Evolutionary conservation across 2,888 invertebrate genomes (phyloP), one percentile per base, ranked within the genome.

Genomic region (Melangyna quadrimaculata): DNA sequence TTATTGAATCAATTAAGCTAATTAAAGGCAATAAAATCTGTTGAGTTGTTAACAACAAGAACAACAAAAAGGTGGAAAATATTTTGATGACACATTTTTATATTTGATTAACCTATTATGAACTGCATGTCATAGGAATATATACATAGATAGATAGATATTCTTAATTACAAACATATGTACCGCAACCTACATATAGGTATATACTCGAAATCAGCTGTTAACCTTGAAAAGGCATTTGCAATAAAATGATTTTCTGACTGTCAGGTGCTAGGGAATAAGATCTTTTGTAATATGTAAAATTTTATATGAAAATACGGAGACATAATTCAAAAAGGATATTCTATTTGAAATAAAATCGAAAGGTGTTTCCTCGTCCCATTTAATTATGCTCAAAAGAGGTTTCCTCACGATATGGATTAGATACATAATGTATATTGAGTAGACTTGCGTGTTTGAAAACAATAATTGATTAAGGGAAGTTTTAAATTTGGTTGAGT

Each of bases 331-430:
- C 14, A 24, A 3, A n/a, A 9, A 27, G 27, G 27, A 27, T 14
- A 53, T 3, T 27, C 5, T n/a, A 53, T 9, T 53, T n/a, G 9
- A n/a, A 24, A 22, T 1, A 8, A n/a, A 43, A 29, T 27, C 17
- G 17, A 27, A 43, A 63, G 35, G 43, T 9, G 7, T 9, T 59
- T n/a, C 9, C 7, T 14, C 0, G 8, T 3, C 8, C 40, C 22
- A 59, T 10, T 61, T 45, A 63, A 63, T 29, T 63, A 63, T 10
- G n/a, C 27, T 63, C 12, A n/a, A 63, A 63, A 5, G 29, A 45
- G 29, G 2, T 29, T 63, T 29, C 12, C 1, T 45, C 63, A 63
- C 43, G 32, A 8, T 10, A n/a, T 37, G 3, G 6, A 40, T 63
- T 29, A 4, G 12, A n/a, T n/a, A n/a, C n/a, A n/a, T n/a, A n/a